Base-by-base conservation (phyloP, 2,888 invertebrate genomes). In the Cephus pygmeus region DNA sequence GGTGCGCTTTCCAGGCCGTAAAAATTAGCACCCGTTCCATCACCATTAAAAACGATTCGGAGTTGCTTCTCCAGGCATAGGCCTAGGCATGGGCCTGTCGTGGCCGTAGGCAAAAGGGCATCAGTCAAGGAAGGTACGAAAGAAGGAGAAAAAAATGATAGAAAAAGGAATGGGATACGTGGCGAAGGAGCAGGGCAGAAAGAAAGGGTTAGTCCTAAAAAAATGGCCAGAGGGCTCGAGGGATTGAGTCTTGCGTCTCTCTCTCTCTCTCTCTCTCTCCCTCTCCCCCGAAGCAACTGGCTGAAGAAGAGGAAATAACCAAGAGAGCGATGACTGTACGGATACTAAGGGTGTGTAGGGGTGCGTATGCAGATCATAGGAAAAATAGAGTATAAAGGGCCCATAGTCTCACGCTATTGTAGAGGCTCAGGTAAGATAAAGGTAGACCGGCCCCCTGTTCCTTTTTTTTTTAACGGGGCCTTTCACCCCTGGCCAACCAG, bases 381-480 rank as follows among this genome's bases (percentile, higher is more conserved):
- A 86, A 90, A 90, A 89, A 88, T 87, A 83, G 85, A 88, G 87
- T 88, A 91, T 90, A 90, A 91, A 90, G 86, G 90, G 85, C 84
- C 90, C 88, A 91, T 91, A 91, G 90, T 91, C 91, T 90, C 91
- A 91, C 91, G 91, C 89, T 91, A 90, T 91, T 90, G 90, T 91
- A 79, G 83, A 40, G 82, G 79, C 80, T 84, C 90, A 91, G 91
- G 91, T 91, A 91, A 91, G 88, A 91, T 90, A 91, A 91, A 91
- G 89, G 90, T 87, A 79, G 76, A 78, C 76, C 33, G 73, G 73
- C n/a, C 34, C 34, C 73, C 73, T 12, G 73, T 73, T 30, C 31
- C 30, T 71, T 33, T 40, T 40, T 36, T 36, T 40, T 15, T 40
- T 40, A 40, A 40, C 40, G 40, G 40, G 40, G 40, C 71, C 31